Base-by-base conservation (phyloP, 2,113 vertebrate species). In the Octodon degus region DNA sequence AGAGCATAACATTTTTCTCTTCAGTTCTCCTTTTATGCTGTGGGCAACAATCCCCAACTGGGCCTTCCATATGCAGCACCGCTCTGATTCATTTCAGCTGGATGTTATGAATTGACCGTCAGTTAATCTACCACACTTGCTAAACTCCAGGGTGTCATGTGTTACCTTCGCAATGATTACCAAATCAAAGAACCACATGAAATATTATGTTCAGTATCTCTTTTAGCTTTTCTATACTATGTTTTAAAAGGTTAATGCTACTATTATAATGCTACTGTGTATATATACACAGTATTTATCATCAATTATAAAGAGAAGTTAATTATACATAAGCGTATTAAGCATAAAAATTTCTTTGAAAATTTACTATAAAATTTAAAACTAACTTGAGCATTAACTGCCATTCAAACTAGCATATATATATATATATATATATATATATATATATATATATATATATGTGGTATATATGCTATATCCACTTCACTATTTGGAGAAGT, bases 301-400 rank as follows among this genome's bases (percentile, higher is more conserved):
- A 47, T 17, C 24, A 91, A 2, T 20, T 20, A 17, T 37, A 86
- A 93, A 77, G 32, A 40, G 19, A 68, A 17, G 10, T 55, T 93
- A 86, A 67, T 50, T 89, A 1, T 30, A 93, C 40, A 47, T 63
- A 58, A 86, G 20, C 40, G n/a, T 1, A 47, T 76, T 65, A 50
- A 83, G 87, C 74, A 17, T 22, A 65, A 94, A 93, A 63, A 50
- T 10, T 20, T 89, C 8, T 68, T 19, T 81, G 43, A 91, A 86
- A 60, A 65, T 22, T 84, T 60, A 40, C 62, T 47, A 65, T 7
- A 65, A 65, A 53, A 30, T 67, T 83, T 11, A 72, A 53, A 70
- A 7, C 24, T 55, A 80, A 58, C 30, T 27, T 87, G 62, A 63
- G 19, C 50, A 7, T 81, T 91, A 50, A 32, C 87, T 91, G 9